phyloP scores from a whole-genome alignment of 2,113 vertebrate genomes.

The Etia nguti region DNA sequence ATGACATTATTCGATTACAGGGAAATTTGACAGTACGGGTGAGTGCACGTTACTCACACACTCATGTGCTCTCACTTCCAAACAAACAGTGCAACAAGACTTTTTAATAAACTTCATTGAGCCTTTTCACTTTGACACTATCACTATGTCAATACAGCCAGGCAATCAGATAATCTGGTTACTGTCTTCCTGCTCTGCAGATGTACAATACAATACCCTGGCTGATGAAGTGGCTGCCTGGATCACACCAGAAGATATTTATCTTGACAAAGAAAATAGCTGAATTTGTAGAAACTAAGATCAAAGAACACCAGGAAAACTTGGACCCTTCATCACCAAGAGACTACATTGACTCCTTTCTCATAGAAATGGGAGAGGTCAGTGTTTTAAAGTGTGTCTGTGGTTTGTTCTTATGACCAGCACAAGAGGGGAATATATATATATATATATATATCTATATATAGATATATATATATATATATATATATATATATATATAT shows the following conservation, averaged over 20 bases:
- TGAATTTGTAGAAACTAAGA: constrained; percentile 27
- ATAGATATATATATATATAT: too few relatives aligned
- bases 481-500: too few relatives aligned
- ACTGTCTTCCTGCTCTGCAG: constrained; percentile 37
- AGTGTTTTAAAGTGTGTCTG: background rate
- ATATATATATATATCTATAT: too few relatives aligned
- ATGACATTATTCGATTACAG: background rate
- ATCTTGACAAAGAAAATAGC: background rate
- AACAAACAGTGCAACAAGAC: background rate
- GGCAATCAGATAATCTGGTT: background rate
- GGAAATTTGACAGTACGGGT: background rate
- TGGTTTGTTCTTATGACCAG: background rate
- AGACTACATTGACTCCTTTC: constrained; percentile 81
- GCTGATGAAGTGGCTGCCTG: constrained; percentile 72
- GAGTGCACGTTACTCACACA: background rate
- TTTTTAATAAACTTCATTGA: background rate
- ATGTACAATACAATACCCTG: constrained; percentile 65
- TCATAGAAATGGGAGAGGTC: constrained; percentile 79
- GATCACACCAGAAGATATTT: constrained; percentile 66
- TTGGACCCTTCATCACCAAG: constrained; percentile 67
- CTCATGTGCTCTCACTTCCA: background rate
- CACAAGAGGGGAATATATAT: too few relatives aligned
- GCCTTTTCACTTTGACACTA: background rate
- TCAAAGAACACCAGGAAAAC: constrained; percentile 71
- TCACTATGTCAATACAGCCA: background rate